These are phyloP conservation scores for Cacoxenus indagator DNA, from an alignment of 2,888 invertebrate genomes.

Conservation along the genomic window DNA sequence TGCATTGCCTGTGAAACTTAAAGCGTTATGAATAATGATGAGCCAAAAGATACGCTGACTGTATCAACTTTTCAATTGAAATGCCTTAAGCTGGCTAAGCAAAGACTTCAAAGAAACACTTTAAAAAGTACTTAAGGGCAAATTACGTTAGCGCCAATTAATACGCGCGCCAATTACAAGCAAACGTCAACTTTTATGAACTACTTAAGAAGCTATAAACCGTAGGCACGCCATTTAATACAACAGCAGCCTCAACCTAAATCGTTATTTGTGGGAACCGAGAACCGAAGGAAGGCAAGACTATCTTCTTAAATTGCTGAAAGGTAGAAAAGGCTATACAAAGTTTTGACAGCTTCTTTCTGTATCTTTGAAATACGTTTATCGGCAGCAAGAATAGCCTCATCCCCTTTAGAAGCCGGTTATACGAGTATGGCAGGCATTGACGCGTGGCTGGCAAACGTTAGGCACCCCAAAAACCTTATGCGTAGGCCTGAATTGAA, in stretches of 20 bases:
- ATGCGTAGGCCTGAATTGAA: background rate
- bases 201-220: conserved; percentile 56
- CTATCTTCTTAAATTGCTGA: conserved; percentile 31
- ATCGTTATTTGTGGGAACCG: background rate
- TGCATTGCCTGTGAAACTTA: conserved; percentile 28
- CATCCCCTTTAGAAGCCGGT: conserved; percentile 7
- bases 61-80: background rate
- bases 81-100: too few species aligned
- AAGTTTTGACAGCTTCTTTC: conserved; percentile 12
- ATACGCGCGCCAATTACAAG: conserved; percentile 23
- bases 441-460: conserved; percentile 25
- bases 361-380: conserved; percentile 48
- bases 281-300: background rate
- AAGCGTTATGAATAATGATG: conserved; percentile 65
- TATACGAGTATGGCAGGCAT: background rate
- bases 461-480: conserved; percentile 3
- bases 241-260: conserved; percentile 59
- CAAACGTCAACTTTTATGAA: conserved; percentile 47
- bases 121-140: conserved; percentile 29
- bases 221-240: conserved; percentile 46
- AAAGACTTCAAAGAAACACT: conserved; percentile 12
- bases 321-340: background rate
- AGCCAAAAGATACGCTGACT: conserved; percentile 8
- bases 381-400: conserved; percentile 14
- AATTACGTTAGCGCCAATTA: conserved; percentile 17